phyloP scores from a whole-genome alignment of 2,797 vertebrate genomes.

The Pseudochirops cupreus region DNA sequence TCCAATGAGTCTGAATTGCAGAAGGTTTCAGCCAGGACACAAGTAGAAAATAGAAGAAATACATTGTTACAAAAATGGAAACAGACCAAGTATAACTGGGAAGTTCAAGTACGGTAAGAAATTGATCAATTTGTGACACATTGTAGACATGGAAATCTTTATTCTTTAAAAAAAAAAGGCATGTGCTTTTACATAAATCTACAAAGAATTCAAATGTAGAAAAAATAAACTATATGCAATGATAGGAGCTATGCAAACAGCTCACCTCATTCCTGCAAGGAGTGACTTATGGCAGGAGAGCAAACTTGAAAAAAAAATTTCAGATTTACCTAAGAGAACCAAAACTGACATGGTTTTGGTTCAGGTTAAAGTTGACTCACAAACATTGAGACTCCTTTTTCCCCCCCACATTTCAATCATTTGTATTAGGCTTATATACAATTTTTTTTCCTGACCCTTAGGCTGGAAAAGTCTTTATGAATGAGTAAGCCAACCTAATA shows the following conservation, averaged over 20 bases:
- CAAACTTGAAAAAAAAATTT: neutral
- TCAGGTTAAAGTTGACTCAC: neutral
- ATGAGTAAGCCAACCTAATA: neutral
- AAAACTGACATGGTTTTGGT: neutral
- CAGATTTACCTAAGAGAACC: neutral
- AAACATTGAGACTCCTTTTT: neutral
- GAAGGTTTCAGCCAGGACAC: neutral
- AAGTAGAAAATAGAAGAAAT: neutral
- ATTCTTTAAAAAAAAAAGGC: slow-evolving; percentile 70
- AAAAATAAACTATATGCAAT: slow-evolving; percentile 78
- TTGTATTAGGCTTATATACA: neutral
- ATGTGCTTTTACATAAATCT: slow-evolving; percentile 78
- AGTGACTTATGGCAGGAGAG: neutral
- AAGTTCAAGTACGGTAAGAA: neutral
- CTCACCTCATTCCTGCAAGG: neutral
- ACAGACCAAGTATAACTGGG: too few species aligned
- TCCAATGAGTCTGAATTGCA: neutral
- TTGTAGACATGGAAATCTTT: slow-evolving; percentile 75
- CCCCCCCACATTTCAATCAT: neutral
- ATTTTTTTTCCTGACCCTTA: neutral
- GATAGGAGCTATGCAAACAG: neutral
- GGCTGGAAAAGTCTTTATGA: neutral
- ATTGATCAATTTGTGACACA: neutral
- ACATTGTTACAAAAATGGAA: neutral
- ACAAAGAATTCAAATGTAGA: slow-evolving; percentile 78